Evolutionary conservation across 2,888 invertebrate genomes (phyloP), one percentile per base, ranked within the genome.

Genomic region (Rhagonycha fulva): DNA sequence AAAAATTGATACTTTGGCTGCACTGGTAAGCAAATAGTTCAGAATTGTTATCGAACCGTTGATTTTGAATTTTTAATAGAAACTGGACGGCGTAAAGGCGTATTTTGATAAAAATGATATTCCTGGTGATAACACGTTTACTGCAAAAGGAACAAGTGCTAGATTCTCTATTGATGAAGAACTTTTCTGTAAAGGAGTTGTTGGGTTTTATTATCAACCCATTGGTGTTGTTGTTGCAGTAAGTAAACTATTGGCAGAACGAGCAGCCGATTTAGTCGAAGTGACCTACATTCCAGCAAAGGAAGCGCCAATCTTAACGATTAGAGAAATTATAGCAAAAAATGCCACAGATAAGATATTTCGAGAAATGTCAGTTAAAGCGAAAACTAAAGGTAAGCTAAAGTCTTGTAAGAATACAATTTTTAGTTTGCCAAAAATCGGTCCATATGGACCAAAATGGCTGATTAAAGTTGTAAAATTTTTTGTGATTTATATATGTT

Each of bases 171-270:
- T 19, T 19, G 19, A 19, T 19, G 89, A 89, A 82, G 88, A 88
- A 84, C 82, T 90, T n/a, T 87, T 90, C 69, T 89, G 88, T 62
- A 87, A 88, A 77, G 89, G 89, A 26, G 83, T 87, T 23, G 88
- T 93, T 0, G 84, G 87, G 10, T 94, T 90, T 84, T 90, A 92
- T 77, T 93, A 94, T 0, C 95, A 95, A 82, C 92, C 94, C 0
- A 82, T 95, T 1, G 96, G 93, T 0, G 82, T 95, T 0, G 88
- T 96, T 11, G 91, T 92, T 0, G 95, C 95, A 0, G 89, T 87
- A 12, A 90, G 89, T 0, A 89, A 90, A 26, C 88, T 87, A 0
- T 80, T 91, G 30, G 93, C 93, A 0, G 89, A 91, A 75, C 86
- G 88, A 75, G 92, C 92, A 0, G 90, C 90, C 0, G 86, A 88